phyloP scores from a whole-genome alignment of 2,797 vertebrate species.

The Valencia hispanica region DNA sequence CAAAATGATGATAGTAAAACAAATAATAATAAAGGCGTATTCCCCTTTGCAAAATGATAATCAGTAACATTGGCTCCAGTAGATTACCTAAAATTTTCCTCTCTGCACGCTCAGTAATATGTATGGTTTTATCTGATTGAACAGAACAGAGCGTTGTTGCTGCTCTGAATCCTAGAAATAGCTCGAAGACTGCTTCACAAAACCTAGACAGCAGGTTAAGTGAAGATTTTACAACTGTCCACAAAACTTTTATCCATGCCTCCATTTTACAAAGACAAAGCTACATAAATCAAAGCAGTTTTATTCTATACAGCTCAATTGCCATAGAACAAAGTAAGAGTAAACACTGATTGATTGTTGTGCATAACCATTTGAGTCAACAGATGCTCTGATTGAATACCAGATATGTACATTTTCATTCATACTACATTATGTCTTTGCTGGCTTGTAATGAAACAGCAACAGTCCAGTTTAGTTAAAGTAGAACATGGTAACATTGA shows the following conservation, averaged over 20 bases:
- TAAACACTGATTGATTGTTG: background rate
- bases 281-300: slow-evolving; percentile 7
- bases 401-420: background rate
- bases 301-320: too few relatives aligned
- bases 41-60: slow-evolving; percentile 12
- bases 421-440: background rate
- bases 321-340: too few relatives aligned
- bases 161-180: slow-evolving; percentile 14
- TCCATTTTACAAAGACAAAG: slow-evolving; percentile 5
- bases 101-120: slow-evolving; percentile 16
- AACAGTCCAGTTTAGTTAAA: slow-evolving; percentile 6
- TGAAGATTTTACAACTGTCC: background rate
- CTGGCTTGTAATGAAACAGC: background rate
- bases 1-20: background rate
- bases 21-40: slow-evolving; percentile 11
- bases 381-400: too few relatives aligned
- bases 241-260: background rate
- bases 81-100: slow-evolving; percentile 14
- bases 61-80: slow-evolving; percentile 18
- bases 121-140: slow-evolving; percentile 25
- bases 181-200: slow-evolving; percentile 5
- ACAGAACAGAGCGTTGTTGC: slow-evolving; percentile 24
- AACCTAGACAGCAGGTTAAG: slow-evolving; percentile 11
- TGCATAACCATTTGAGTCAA: background rate
- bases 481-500: background rate